Conservation (phyloP, 2,113 vertebrate species). For the Ceuthmochares aereus region DNA sequence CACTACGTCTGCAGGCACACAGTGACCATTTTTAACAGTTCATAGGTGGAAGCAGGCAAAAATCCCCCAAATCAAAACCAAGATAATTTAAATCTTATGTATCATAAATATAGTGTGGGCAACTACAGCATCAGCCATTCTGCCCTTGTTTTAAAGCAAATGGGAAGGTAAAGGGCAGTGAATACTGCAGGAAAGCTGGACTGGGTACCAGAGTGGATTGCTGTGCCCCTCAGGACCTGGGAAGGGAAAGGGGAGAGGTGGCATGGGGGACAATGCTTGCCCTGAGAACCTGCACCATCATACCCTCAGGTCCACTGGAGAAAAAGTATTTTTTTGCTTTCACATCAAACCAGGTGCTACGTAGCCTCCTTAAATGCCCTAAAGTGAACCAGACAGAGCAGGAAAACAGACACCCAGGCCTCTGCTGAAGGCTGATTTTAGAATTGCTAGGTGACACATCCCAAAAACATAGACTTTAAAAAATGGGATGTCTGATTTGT, state of each 20-base stretch:
- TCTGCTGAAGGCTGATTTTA: neutral
- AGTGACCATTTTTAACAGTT: neutral
- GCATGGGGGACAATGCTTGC: neutral
- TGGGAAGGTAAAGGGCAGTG: neutral
- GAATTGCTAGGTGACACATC: neutral
- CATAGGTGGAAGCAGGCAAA: neutral
- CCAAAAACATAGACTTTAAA: neutral
- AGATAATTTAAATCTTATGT: neutral
- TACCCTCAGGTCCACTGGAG: neutral
- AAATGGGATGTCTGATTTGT: neutral
- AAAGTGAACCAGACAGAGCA: neutral
- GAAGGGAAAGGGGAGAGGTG: neutral
- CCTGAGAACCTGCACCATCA: fast-evolving
- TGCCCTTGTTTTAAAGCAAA: neutral
- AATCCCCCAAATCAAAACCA: no score
- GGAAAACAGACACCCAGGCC: neutral
- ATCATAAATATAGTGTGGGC: neutral
- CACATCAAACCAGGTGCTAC: neutral
- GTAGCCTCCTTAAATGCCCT: neutral
- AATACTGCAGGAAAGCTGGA: neutral
- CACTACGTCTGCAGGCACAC: neutral
- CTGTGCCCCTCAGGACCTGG: neutral
- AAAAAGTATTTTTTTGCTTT: neutral
- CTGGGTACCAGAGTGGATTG: neutral
- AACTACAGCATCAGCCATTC: neutral